Base-by-base conservation (phyloP, 2,888 invertebrate species). In the Copidosoma aretas region DNA sequence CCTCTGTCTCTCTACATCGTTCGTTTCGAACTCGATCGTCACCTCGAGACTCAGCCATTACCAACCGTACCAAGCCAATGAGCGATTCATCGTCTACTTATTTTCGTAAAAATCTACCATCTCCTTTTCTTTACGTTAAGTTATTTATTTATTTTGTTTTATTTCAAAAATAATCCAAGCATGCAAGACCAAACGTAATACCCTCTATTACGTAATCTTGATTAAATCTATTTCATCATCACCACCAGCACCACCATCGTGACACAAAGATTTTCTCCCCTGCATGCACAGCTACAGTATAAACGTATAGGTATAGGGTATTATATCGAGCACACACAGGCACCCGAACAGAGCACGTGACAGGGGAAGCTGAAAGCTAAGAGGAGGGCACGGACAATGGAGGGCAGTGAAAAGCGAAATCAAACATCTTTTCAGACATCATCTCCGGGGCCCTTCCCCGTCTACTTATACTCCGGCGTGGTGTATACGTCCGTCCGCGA, bases 381-480 rank as follows among this genome's bases (percentile, higher is more conserved):
- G 62, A 58, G 61, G 43, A 58, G 39, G 57, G 49, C 8, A 14
- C 5, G 52, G 12, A 24, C 54, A 54, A 64, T 19, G 41, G 39
- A n/a, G n/a, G 60, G 15, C 62, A 52, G 64, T 71, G 64, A 71
- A 64, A 71, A 67, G 61, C 65, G 52, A 71, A 67, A 64, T 71
- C 67, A 67, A 71, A 67, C 61, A 70, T 62, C 69, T 63, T 66
- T 70, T 66, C 65, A 66, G 62, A 59, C 54, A 64, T 54, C 64
- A 61, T 67, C 61, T 56, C 67, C 58, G 51, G n/a, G 32, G 51
- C 53, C 51, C 17, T 32, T 51, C 25, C 25, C 19, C 32, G 46
- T 39, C 51, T 60, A 24, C 19, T 25, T 46, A 52, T 52, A 14
- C 25, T n/a, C n/a, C n/a, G n/a, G n/a, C n/a, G n/a, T n/a, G n/a